Percentiles rank a stretch among this genome's conserved stretches.
These are phyloP conservation scores for Xyliphius kryptos DNA, from an alignment of 2,113 vertebrate species.

Conservation along the genomic window DNA sequence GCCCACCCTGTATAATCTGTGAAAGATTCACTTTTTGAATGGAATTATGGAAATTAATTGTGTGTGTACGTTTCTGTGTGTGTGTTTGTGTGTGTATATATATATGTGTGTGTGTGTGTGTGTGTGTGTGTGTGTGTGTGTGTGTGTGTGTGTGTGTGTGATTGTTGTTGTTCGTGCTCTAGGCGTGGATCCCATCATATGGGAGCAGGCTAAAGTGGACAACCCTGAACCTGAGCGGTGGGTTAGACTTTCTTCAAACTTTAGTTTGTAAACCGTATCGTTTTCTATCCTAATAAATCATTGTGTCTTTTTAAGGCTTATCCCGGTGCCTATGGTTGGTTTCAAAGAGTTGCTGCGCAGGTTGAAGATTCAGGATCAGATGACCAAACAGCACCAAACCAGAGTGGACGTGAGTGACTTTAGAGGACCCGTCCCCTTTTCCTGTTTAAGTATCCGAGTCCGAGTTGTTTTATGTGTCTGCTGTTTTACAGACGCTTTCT, in stretches of 20 bases:
- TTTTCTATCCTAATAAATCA: neutral
- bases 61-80: no score
- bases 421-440: no score
- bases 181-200: conserved; percentile 97
- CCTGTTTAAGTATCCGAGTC: no score
- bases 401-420: conserved; percentile 81
- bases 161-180: neutral
- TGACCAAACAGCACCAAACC: conserved; percentile 97
- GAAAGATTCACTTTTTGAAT: no score
- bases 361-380: conserved; percentile 95
- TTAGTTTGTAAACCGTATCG: neutral
- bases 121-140: no score
- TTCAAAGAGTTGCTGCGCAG: conserved; percentile 89
- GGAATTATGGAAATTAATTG: no score
- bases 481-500: no score
- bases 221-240: conserved; percentile 96
- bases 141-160: no score
- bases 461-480: no score
- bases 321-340: conserved; percentile 96
- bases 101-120: no score
- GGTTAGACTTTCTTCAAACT: conserved; percentile 39
- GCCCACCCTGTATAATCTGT: no score
- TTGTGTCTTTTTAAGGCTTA: conserved; percentile 65
- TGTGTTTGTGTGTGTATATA: no score
- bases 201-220: conserved; percentile 98